Evolutionary conservation across 2,888 invertebrate genomes (phyloP), one percentile per base, ranked within the genome.

Genomic region (Tipula lateralis): DNA sequence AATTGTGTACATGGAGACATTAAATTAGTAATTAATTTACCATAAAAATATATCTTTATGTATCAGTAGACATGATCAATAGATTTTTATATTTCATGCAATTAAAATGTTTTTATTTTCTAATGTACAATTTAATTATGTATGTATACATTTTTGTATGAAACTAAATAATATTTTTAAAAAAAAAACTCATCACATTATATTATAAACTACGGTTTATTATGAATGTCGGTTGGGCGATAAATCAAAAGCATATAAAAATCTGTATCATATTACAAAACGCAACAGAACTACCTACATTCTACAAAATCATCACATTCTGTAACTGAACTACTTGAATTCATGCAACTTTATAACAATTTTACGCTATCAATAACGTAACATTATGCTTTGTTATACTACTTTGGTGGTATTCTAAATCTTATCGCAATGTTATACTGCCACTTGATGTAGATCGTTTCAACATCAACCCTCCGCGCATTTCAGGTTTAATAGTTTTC

Each of bases 1-100:
- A 66, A 66, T 66, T 66, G 9, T 24, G n/a, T n/a, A 66, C 7
- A 16, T 12, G 19, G 44, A 16, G 44, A 50, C 44, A 50, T 50
- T 50, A 50, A 50, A 50, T 50, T 50, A 16, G 12, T 50, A 50
- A 50, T 16, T 50, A 50, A 50, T 50, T 50, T 44, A 44, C 16
- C 16, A n/a, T n/a, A n/a, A n/a, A n/a, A n/a, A n/a, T n/a, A n/a
- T n/a, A n/a, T n/a, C n/a, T n/a, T n/a, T 66, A 24, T 3, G 24
- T 50, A 66, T 66, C 50, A 50, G n/a, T 66, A 24, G 7, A 24
- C 19, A 66, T 66, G 24, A 66, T 66, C 66, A 66, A 44, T 19
- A 66, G 66, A 66, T 66, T 66, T 66, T 66, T 24, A 66, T 66
- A 66, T 66, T 66, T 66, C 66, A 66, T 66, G 66, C 66, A 24